A percentile compares a stretch with the other conserved stretches of the same genome.
Conservation (phyloP, 2,888 invertebrate species). For the Nephrotoma appendiculata region DNA sequence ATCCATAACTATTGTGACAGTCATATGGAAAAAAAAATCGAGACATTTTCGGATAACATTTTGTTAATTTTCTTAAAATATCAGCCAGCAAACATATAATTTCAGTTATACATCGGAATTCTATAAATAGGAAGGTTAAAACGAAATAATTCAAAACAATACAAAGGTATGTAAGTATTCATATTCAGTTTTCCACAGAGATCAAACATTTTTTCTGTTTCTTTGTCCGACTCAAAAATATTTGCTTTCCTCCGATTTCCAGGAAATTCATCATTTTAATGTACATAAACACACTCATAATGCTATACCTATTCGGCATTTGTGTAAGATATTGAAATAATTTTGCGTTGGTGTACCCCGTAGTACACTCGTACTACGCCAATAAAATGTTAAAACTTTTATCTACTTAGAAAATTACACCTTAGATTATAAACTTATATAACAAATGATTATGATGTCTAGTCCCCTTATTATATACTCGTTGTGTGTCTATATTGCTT, state of each 20-base stretch:
- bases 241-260: not conserved
- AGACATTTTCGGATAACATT: too few relatives aligned
- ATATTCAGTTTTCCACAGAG: not conserved
- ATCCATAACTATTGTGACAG: too few relatives aligned
- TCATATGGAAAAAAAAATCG: too few relatives aligned
- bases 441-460: not conserved
- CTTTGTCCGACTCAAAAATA: not conserved
- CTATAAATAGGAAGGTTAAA: too few relatives aligned
- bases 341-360: not conserved
- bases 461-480: not conserved
- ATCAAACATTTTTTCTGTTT: not conserved
- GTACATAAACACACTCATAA: not conserved
- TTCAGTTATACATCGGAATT: too few relatives aligned
- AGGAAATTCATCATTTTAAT: not conserved
- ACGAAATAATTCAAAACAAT: too few relatives aligned
- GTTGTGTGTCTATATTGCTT: not conserved
- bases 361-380: not conserved
- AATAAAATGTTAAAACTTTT: not conserved
- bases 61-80: too few relatives aligned
- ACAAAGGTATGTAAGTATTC: too few relatives aligned
- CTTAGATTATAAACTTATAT: not conserved
- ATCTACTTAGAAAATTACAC: not conserved
- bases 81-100: too few relatives aligned
- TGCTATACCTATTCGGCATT: not conserved
- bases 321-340: not conserved